Evolutionary conservation across 2,797 vertebrate species (phyloP).

Genomic region (Arctocebus calabarensis): DNA sequence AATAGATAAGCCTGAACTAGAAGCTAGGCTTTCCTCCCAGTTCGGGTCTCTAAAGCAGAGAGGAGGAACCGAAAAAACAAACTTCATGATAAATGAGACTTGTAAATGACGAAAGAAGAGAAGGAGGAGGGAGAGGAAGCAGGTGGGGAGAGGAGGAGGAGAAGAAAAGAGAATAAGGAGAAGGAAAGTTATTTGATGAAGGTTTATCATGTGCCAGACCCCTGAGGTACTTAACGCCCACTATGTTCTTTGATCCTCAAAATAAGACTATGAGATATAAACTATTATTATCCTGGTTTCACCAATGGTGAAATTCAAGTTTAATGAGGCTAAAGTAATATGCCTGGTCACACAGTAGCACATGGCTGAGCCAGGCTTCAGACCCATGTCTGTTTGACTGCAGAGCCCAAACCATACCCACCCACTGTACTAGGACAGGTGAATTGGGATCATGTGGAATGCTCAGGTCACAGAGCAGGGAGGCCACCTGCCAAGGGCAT

Average conservation of each 20-base stretch:
- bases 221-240: neutral
- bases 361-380: neutral
- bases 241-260: neutral
- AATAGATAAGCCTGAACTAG: neutral
- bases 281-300: constrained; percentile 37
- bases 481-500: neutral
- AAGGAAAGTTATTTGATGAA: neutral
- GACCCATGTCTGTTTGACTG: neutral
- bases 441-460: neutral
- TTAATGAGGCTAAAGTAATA: neutral
- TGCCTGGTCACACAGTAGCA: neutral
- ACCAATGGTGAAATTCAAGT: neutral
- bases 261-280: neutral
- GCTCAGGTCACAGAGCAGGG: neutral
- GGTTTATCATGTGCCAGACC: neutral
- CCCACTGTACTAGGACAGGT: neutral
- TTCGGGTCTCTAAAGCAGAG: neutral
- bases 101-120: neutral
- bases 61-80: neutral
- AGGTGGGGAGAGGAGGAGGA: too few relatives aligned
- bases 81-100: neutral
- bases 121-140: neutral
- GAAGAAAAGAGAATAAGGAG: neutral
- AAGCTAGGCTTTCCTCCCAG: neutral
- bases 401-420: neutral